Evolutionary conservation across 2,797 vertebrate genomes (phyloP).

Genomic region (Gymnocypris eckloni): DNA sequence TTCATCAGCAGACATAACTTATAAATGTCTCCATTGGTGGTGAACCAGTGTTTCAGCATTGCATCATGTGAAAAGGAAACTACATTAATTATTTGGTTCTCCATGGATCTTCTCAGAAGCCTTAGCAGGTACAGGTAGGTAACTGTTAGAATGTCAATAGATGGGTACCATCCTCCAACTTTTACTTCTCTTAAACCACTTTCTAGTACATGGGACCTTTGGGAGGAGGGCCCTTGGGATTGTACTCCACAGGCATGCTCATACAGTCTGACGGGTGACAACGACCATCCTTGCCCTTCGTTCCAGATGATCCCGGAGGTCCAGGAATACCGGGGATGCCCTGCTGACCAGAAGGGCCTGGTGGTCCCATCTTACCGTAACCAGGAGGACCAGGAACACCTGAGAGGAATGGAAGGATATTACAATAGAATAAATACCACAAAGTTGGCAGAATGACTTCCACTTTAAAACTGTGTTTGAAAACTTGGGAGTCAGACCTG

Average conservation of each 20-base stretch:
- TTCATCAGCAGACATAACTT: conserved; percentile 47
- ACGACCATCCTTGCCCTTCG: conserved; percentile 87
- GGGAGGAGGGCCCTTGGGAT: conserved; percentile 82
- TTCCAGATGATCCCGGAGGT: conserved; percentile 80
- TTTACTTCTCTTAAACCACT: conserved; percentile 50
- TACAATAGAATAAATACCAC: neutral
- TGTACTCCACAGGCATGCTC: conserved; percentile 87
- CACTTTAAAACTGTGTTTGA: neutral
- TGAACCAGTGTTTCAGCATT: conserved; percentile 34
- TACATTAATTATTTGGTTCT: conserved; percentile 44
- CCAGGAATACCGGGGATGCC: conserved; percentile 93
- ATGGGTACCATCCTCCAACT: conserved; percentile 55
- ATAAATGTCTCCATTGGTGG: conserved; percentile 21
- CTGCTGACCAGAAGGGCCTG: conserved; percentile 92
- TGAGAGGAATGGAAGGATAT: conserved; percentile 58
- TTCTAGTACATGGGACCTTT: conserved; percentile 86
- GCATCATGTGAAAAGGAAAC: conserved; percentile 34
- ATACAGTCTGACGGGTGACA: conserved; percentile 92
- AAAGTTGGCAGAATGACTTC: neutral
- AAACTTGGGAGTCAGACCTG: conserved; percentile 78
- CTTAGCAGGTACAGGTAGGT: conserved; percentile 51
- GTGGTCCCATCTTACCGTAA: conserved; percentile 91
- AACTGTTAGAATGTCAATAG: conserved; percentile 57
- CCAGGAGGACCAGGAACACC: conserved; percentile 91
- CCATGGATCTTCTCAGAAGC: conserved; percentile 55